Base-by-base conservation (phyloP, 1,140 invertebrate genomes). In the Zaprionus vittiger region DNA sequence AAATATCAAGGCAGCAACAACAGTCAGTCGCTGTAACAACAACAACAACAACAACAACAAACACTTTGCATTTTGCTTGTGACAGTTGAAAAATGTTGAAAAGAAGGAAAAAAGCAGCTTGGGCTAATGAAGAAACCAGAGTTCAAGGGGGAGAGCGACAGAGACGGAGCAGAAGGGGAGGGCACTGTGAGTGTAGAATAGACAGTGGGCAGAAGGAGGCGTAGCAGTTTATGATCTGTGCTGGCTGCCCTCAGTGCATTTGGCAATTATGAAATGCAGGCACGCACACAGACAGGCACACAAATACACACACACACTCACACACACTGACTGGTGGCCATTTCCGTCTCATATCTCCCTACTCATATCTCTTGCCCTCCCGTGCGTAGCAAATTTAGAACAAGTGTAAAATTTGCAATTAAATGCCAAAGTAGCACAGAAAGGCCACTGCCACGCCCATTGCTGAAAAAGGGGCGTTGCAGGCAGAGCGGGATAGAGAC, bases 381-480 rank as follows among this genome's bases (percentile, higher is more conserved):
- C 26, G 17, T 34, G 57, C 34, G 75, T 37, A 47, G 63, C 41
- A 81, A 81, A 85, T 81, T 81, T 85, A 60, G 83, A 73, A 73
- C 80, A 73, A 86, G 80, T 80, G 77, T 86, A 86, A 87, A 87
- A 86, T 87, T 83, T 83, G 83, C 77, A 89, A 86, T 86, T 86
- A 83, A 89, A 89, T 89, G 76, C 52, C 70, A 59, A 59, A 77
- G 59, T 54, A 65, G 54, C 80, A 44, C 41, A 34, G 22, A 69
- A 26, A 4, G 41, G 41, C 41, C 41, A 47, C 41, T 17, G 49
- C 63, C 62, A 81, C 81, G 73, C 81, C 78, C 79, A 83, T 54
- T 62, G 76, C 57, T 41, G 41, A 2, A 47, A 69, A 60, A 38
- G 17, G n/a, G 41, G n/a, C 28, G 28, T 9, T 31, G 28, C 11